Conservation (phyloP, 2,113 vertebrate species). For the Melanerpes formicivorus region DNA sequence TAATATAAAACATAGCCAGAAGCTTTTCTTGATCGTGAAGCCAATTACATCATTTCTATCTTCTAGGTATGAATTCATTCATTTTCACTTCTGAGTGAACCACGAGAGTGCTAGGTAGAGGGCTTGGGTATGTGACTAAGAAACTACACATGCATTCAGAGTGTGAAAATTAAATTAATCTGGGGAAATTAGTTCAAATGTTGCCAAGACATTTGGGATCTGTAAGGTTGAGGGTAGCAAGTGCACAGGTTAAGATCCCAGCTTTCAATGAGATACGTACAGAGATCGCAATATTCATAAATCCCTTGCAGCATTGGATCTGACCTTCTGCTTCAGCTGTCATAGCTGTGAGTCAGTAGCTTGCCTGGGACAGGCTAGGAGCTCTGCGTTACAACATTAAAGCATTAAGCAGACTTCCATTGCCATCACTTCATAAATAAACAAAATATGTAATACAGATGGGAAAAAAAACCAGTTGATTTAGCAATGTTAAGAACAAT, state of each 20-base stretch:
- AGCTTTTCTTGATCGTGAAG: neutral
- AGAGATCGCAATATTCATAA: neutral
- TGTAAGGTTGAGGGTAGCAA: neutral
- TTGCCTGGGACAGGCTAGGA: neutral
- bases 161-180: neutral
- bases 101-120: neutral
- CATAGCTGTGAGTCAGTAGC: neutral
- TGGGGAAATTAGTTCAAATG: neutral
- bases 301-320: neutral
- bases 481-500: neutral
- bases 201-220: neutral
- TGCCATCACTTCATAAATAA: neutral
- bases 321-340: neutral
- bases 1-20: neutral
- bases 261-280: neutral
- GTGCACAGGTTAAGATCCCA: neutral
- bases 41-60: neutral
- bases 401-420: neutral
- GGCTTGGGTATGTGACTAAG: neutral
- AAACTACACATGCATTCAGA: neutral
- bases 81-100: neutral
- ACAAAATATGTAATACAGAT: neutral
- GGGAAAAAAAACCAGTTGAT: neutral
- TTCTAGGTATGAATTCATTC: neutral
- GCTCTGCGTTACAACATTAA: neutral